Base-by-base conservation (phyloP, 2,797 vertebrate species). In the Chiloscyllium punctatum region DNA sequence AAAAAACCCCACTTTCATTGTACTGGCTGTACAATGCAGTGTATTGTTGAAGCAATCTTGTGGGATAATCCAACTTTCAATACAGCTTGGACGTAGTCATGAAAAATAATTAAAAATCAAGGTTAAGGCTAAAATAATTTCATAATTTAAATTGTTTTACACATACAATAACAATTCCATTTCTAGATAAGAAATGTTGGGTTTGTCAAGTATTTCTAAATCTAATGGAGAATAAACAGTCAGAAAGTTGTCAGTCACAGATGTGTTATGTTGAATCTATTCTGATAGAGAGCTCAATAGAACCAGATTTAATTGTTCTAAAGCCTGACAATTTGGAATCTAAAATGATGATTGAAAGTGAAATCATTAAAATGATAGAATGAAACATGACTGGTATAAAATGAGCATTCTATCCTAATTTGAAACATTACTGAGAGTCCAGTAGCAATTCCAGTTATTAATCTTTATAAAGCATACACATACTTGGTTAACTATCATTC, bases 291-390 rank as follows among this genome's bases (percentile, higher is more conserved):
- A 25, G 42, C 4, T 66, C 30, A 77, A 51, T 74, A 16, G 71
- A 94, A 51, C 42, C 68, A 94, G 42, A 30, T 77, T 77, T 42
- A 95, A 74, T 53, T 77, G 27, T 48, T 95, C 94, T 51, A 95
- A 15, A 72, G 95, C n/a, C 91, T 95, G 94, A 95, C 94, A 95
- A 7, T 57, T 95, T 95, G 53, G n/a, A 74, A 53, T 95, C 94
- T 77, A 57, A 72, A 77, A 95, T 77, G 94, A 95, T 72, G 30
- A 74, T 94, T 72, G 69, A n/a, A 51, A 95, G 69, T 77, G 94
- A 95, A 95, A 51, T 53, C 42, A 74, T 95, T 53, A 95, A 77
- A 77, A 51, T 95, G 94, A 95, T 51, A 95, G 94, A 77, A 53
- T 57, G 77, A 51, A 95, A 27, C 33, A 77, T 95, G 48, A 57